phyloP scores from a whole-genome alignment of 2,888 invertebrate genomes.

The Platycheirus rosarum region DNA sequence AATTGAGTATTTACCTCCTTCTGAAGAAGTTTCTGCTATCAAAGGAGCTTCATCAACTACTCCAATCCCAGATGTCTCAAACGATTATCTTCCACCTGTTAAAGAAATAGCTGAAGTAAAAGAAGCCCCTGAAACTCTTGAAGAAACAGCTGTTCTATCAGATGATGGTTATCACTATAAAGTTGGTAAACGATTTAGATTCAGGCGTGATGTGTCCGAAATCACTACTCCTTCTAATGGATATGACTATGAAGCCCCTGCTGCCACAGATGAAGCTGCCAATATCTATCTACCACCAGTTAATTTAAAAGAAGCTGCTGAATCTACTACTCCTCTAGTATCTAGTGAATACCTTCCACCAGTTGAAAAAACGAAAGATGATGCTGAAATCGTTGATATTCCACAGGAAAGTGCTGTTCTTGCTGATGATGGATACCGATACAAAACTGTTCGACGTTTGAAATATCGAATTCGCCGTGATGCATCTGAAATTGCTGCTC shows the following conservation, averaged over 20 bases:
- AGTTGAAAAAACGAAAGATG: constrained; percentile 28
- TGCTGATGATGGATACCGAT: constrained; percentile 57
- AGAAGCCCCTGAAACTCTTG: constrained; percentile 60
- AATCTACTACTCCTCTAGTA: constrained; percentile 71
- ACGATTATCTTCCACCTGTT: constrained; percentile 78
- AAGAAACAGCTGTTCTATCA: constrained; percentile 74
- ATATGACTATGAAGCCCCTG: constrained; percentile 76
- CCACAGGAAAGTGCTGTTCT: constrained; percentile 74
- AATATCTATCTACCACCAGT: constrained; percentile 38
- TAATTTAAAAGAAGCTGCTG: constrained; percentile 25
- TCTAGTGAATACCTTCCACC: constrained; percentile 75
- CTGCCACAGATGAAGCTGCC: constrained; percentile 67
- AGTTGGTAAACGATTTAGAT: constrained; percentile 58
- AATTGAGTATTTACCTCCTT: constrained; percentile 78
- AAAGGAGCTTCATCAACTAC: constrained; percentile 7
- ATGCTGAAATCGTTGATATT: constrained; percentile 52
- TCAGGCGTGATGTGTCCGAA: constrained; percentile 77
- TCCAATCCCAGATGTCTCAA: constrained; percentile 51
- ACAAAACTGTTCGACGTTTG: constrained; percentile 43
- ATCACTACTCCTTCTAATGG: constrained; percentile 21
- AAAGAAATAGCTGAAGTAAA: constrained; percentile 37
- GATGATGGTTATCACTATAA: constrained; percentile 68
- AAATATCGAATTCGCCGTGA: constrained; percentile 55
- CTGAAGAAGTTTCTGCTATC: constrained; percentile 19
- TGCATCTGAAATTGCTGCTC: constrained; percentile 36